Conservation (phyloP, 2,888 invertebrate species). For the Xestia sexstrigata region DNA sequence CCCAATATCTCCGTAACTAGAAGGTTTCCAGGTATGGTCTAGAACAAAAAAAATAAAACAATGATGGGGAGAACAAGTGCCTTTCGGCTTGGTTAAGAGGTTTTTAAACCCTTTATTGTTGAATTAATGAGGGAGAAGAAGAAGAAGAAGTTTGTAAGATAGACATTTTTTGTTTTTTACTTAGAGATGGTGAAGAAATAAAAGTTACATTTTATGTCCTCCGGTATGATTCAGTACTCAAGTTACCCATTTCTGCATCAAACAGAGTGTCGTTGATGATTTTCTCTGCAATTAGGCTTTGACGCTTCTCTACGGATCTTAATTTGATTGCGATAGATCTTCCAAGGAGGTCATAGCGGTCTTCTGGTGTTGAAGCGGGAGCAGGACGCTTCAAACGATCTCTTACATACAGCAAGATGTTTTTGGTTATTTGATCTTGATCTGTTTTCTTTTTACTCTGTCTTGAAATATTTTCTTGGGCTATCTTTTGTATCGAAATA, state of each 20-base stretch:
- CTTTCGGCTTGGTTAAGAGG: no score
- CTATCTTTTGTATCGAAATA: neutral
- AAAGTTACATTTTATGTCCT: neutral
- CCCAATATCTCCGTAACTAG: no score
- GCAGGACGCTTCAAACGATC: conserved; percentile 9
- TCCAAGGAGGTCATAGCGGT: conserved; percentile 12
- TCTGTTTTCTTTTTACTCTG: neutral
- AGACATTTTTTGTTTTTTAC: no score
- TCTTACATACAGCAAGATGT: neutral
- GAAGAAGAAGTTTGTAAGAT: neutral
- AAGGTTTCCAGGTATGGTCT: no score
- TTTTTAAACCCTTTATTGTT: neutral
- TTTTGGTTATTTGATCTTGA: conserved; percentile 3
- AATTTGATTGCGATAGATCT: conserved; percentile 3
- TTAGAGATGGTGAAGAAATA: neutral
- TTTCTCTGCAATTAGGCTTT: conserved; percentile 53
- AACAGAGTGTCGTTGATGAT: conserved; percentile 57
- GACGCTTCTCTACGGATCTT: conserved; percentile 8
- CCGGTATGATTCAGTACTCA: neutral
- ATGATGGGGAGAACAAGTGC: no score
- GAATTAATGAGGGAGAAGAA: neutral
- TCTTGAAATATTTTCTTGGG: neutral
- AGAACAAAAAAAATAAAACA: no score
- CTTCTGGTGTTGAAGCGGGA: neutral
- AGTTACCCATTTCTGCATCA: conserved; percentile 45